Conservation (phyloP, 2,888 invertebrate genomes). For the Punctoribates punctum region DNA sequence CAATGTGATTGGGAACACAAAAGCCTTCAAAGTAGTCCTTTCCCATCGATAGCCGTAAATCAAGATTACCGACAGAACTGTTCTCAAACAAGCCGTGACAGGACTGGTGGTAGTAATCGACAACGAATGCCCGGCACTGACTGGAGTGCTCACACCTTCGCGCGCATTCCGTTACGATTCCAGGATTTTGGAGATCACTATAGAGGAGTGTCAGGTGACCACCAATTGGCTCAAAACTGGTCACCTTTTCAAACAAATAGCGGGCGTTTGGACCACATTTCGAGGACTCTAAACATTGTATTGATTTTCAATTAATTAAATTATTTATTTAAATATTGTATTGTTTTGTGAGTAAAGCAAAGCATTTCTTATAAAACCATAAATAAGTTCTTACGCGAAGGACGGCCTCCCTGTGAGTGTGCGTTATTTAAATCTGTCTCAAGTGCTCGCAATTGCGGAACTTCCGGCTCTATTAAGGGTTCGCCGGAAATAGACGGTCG, state of each 20-base stretch:
- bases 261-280: constrained; percentile 47
- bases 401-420: constrained; percentile 5
- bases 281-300: constrained; percentile 6
- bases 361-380: not conserved
- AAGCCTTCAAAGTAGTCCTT: constrained; percentile 49
- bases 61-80: constrained; percentile 45
- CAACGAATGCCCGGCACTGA: constrained; percentile 54
- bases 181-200: constrained; percentile 51
- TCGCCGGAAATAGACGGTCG: not conserved
- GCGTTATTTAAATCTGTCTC: constrained; percentile 29
- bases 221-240: constrained; percentile 49
- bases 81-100: constrained; percentile 50
- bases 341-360: not conserved
- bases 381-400: not conserved
- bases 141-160: constrained; percentile 53
- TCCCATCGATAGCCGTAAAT: constrained; percentile 47
- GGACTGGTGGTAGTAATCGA: constrained; percentile 55
- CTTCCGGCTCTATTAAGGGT: not conserved
- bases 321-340: not conserved
- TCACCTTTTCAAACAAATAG: constrained; percentile 48
- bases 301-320: not conserved
- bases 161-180: constrained; percentile 54
- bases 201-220: constrained; percentile 49
- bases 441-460: constrained; percentile 36
- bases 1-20: constrained; percentile 47